Evolutionary conservation across 1,140 invertebrate genomes (phyloP).

Genomic region (Eciton burchellii): DNA sequence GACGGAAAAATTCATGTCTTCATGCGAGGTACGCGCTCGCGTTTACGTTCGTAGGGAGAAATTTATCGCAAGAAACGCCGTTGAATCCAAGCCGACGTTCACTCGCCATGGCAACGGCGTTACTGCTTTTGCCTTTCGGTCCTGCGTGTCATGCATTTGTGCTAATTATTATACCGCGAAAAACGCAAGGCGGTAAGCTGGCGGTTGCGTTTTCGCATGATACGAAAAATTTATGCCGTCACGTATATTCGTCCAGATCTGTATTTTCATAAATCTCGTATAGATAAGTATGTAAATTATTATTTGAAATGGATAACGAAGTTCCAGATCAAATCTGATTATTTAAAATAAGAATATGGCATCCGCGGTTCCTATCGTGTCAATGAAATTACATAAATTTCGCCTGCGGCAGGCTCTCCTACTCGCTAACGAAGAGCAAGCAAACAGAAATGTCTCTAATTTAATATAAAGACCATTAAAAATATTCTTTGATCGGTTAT

Average conservation of each 20-base stretch:
- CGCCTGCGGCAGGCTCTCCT: background rate
- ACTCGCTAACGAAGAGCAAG: slow-evolving; percentile 26
- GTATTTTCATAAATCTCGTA: background rate
- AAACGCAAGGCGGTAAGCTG: slow-evolving; percentile 13
- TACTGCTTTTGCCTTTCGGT: slow-evolving; percentile 1
- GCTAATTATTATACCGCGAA: slow-evolving; percentile 32
- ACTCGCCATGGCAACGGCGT: slow-evolving; percentile 6
- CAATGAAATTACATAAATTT: slow-evolving; percentile 35
- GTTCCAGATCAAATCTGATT: background rate
- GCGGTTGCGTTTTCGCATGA: background rate
- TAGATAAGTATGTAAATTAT: background rate
- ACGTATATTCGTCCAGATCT: background rate
- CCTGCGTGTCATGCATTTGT: background rate
- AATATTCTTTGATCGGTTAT: slow-evolving; percentile 47
- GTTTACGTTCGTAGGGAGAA: slow-evolving; percentile 23
- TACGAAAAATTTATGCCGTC: slow-evolving; percentile 12
- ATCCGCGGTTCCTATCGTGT: slow-evolving; percentile 17
- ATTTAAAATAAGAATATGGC: slow-evolving; percentile 7
- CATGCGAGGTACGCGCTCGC: slow-evolving; percentile 10
- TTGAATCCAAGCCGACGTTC: slow-evolving; percentile 13
- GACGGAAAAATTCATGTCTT: slow-evolving; percentile 45
- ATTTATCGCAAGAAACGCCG: slow-evolving; percentile 36
- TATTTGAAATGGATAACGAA: background rate
- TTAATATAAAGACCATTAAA: slow-evolving; percentile 29
- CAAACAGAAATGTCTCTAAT: slow-evolving; percentile 48